Evolutionary conservation across 2,113 vertebrate genomes (phyloP), one percentile per base, ranked within the genome.

Genomic region (Orientallactaga bullata): DNA sequence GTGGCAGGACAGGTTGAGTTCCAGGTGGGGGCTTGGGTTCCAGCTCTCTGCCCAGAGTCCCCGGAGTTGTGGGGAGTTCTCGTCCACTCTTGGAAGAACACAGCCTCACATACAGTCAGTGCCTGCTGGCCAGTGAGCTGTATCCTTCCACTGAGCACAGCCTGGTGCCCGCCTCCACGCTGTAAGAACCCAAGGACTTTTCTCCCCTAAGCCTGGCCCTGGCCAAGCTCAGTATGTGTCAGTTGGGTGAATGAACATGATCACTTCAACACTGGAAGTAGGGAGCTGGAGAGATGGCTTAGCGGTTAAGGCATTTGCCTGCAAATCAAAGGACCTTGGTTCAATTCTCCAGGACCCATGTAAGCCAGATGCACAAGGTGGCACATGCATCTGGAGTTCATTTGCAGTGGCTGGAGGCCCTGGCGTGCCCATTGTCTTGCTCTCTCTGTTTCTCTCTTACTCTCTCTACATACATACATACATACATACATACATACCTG

Each of bases 1-100:
- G 37, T 4, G 28, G 80, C 51, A n/a, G 80, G 79, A 32, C 69
- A 26, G 26, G 4, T 0, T 0, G 55, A 66, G 28, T 3, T 47
- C n/a, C 28, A 16, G 77, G 88, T 63, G 23, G 35, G 68, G 24
- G 17, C 51, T 4, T 2, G 13, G 2, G 63, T 26, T 28, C 42
- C 35, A 16, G 51, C 30, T 66, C n/a, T 76, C 60, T n/a, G 24
- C 84, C 32, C 35, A 26, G 39, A 21, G 76, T 15, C 35, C 17
- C 15, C 1, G 2, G 32, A 51, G 13, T 12, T 1, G 1, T 0
- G 0, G 23, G 13, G 28, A 1, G 35, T 11, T 30, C 65, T 30
- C 65, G 26, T 10, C 26, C 63, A 18, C 51, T 24, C 47, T 58
- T 20, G 61, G 51, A 76, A 61, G 66, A 30, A 28, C 0, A 12